Evolutionary conservation across 1,140 invertebrate genomes (phyloP), one percentile per base, ranked within the genome.

Genomic region (Drosophila arawakana): DNA sequence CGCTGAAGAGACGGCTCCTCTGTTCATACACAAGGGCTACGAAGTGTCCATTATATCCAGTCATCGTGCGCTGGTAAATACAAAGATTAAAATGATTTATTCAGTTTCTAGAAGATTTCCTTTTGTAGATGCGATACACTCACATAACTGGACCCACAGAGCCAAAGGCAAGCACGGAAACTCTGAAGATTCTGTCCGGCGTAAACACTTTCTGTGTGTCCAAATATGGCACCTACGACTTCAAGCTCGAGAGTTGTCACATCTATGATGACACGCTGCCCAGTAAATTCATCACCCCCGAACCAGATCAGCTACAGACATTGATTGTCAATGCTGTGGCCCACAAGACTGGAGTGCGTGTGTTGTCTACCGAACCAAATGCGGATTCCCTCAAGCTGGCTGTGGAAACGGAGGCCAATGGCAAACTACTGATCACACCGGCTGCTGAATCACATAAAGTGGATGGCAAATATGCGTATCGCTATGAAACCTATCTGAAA

Each of bases 191-290:
- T 8, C 73, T 94, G 7, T 76, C 83, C 0, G 93, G 93, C 50
- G 94, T 94, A 9, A 94, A 93, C 41, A 94, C 93, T 0, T 93
- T 95, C 77, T 98, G 97, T 86, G 92, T 98, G 1, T 93, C 95
- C 4, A 92, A 93, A 68, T 90, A 94, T 37, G 96, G 96, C n/a
- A 91, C 93, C 49, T 98, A 98, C 90, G 93, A 94, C 50, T 95
- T 98, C 39, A 94, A 94, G 43, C 95, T 97, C 8, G 94, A 94
- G 72, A 95, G 97, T 44, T 98, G 98, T 92, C 98, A 99, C 92
- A 93, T 94, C 68, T 98, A 97, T 92, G 93, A 93, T 8, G 92
- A 91, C 78, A 93, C 92, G 0, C 11, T 91, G 44, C 91, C 92
- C 35, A 81, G 50, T 6, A 90, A 76, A n/a, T 90, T 92, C 46